Evolutionary conservation across 1,140 invertebrate genomes (phyloP), one percentile per base, ranked within the genome.

Genomic region (Sitobion miscanthi): DNA sequence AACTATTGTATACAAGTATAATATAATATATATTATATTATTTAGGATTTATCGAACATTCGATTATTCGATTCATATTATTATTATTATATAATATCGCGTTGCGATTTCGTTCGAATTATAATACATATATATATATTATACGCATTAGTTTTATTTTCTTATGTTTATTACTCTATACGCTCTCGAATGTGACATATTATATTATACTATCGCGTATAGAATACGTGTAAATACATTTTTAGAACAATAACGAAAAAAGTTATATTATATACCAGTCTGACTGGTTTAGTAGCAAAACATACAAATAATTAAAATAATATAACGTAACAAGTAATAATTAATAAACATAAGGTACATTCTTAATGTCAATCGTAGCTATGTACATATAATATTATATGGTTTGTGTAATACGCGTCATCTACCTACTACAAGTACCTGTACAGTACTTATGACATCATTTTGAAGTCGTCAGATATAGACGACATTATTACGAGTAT

Each of bases 181-280:
- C 17, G 35, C 20, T 83, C 20, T 83, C 17, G 20, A 83, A 83
- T 83, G 35, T 83, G 77, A 83, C 77, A 83, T 85, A 85, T 77
- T 77, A 85, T 45, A 45, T 85, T 23, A 2, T 17, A 21, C 35
- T 30, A 42, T 14, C 7, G 7, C 21, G 2, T 25, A 11, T 25
- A 1, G 42, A 38, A 45, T n/a, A 45, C 30, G 5, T n/a, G 30
- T 87, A 49, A 47, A 87, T 87, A 47, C 11, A 11, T 47, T 45
- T 87, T 87, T 87, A 87, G 17, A 87, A 87, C 85, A 87, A 87
- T 87, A 87, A 87, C 42, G 45, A 87, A 87, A 47, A 87, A 87
- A 87, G 17, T 9, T 42, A 23, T 85, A 83, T 83, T 35, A 20
- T 77, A 35, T 47, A 87, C 85, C 45, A 86, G 85, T 86, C 45